Percentiles rank a stretch among this genome's conserved stretches.
These are phyloP conservation scores for Peromyscus polionotus DNA, from an alignment of 2,113 vertebrate species.

Conservation along the genomic window DNA sequence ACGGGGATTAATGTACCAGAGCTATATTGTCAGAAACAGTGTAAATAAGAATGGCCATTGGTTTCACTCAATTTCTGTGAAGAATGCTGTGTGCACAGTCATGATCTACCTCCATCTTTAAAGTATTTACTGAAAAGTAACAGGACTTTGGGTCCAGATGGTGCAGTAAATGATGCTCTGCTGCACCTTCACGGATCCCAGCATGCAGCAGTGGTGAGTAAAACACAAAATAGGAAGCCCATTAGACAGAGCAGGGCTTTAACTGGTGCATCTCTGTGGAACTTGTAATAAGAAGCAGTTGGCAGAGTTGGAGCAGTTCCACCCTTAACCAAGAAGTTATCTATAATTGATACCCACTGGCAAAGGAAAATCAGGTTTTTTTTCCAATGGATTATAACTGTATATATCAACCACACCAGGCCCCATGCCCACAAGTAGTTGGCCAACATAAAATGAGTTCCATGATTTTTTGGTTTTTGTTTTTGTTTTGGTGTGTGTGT, in stretches of 20 bases:
- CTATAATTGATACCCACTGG: not conserved
- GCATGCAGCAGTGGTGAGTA: not conserved
- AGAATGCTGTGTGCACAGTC: not conserved
- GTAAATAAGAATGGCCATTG: not conserved
- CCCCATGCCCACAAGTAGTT: not conserved
- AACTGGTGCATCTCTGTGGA: not conserved
- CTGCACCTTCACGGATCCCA: not conserved
- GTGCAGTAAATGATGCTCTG: not conserved
- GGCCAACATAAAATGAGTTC: not conserved
- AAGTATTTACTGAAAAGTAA: not conserved
- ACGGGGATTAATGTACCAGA: not conserved
- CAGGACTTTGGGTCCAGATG: not conserved
- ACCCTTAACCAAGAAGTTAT: not conserved
- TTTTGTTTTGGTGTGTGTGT: too few relatives aligned
- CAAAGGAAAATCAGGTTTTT: not conserved
- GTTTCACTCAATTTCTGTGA: not conserved
- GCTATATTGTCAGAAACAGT: constrained; percentile 9
- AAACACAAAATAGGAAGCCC: not conserved
- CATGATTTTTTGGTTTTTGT: not conserved
- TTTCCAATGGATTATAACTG: not conserved
- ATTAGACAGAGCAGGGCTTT: not conserved
- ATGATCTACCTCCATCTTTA: not conserved
- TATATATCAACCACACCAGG: not conserved
- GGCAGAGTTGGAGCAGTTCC: not conserved
- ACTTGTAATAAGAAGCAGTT: not conserved